Base-by-base conservation (phyloP, 2,113 vertebrate genomes). In the Phrynocephalus versicolor region DNA sequence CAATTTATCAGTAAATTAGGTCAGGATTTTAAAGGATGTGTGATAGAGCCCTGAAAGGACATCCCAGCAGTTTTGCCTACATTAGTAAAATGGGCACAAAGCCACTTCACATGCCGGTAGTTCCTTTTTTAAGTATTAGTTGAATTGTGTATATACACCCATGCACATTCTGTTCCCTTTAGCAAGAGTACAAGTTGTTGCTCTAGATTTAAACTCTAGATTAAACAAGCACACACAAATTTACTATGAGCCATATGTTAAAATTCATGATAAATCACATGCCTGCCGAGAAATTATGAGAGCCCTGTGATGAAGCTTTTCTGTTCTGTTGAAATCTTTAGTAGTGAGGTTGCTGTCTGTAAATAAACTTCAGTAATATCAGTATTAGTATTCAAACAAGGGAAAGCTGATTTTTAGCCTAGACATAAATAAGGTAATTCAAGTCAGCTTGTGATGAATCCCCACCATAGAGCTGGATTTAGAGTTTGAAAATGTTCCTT, bases 121-220 rank as follows among this genome's bases (percentile, higher is more conserved):
- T 19, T 83, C 85, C 89, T 80, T 86, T 93, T 90, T 41, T 88
- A 60, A 81, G 86, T 88, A 84, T 87, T 82, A 88, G 79, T 89
- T 88, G 88, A 91, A 89, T 58, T 87, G 86, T 87, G 86, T 82
- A 89, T 86, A 90, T 86, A 91, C 91, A 85, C 90, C 91, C 60
- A 87, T 91, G 90, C 92, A 92, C 90, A 93, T 91, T 92, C 92
- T 95, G 81, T 89, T 94, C 88, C 84, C 73, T 75, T 77, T 13
- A 90, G 67, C 80, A 87, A 79, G 76, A 93, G 81, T 91, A 85
- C 90, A 93, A 93, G 93, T 89, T 90, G 83, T 35, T 35, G 41
- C 23, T 73, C 35, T 0, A 87, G 91, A 86, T 92, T 93, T 64
- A 79, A 92, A 69, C 16, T 82, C 65, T 78, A 70, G 78, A 90